Base-by-base conservation (phyloP, 64 coral and sea anemone species). In the Astreopora myriophthalma region DNA sequence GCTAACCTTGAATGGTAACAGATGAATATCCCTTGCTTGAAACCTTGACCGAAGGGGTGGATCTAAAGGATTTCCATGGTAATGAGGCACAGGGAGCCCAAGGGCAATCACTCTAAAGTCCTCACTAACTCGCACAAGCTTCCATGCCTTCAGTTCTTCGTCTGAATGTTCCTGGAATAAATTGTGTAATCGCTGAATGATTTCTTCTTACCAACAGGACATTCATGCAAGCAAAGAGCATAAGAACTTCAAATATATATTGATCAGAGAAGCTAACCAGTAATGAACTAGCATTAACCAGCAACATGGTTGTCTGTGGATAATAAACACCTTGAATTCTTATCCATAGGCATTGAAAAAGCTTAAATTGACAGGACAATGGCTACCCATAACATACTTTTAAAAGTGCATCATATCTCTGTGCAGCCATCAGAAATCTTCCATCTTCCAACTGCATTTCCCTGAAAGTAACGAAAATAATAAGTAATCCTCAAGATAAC, bases 381-480 rank as follows among this genome's bases (percentile, higher is more conserved):
- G n/a, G n/a, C n/a, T n/a, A n/a, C n/a, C n/a, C n/a, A n/a, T 26
- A 8, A 58, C 80, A 49, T 84, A 98, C 97, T 89, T 99, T 93
- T 38, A 99, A 74, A 85, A 99, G 87, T 30, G 87, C 23, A 64
- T 99, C 97, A 91, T 99, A 99, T 99, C 97, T 93, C 82, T 87
- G 49, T 20, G 97, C 94, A 32, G 97, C 86, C 86, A 99, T 95
- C 2, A 96, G 94, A 83, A 99, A 99, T 65, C 97, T 90, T 48
- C 97, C 97, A 91, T 99, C 97, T 67, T 99, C 97, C 44, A 99
- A 85, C 61, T 99, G 97, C 97, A 99, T 99, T 52, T 99, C 97
- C 84, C 97, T 99, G 37, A 6, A 71, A 73, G 7, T 12, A 72
- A 46, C 31, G 30, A 65, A n/a, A 6, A n/a, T 12, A 80, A 80